Conservation (phyloP, 2,797 vertebrate genomes). For the Cirrhinus molitorella region DNA sequence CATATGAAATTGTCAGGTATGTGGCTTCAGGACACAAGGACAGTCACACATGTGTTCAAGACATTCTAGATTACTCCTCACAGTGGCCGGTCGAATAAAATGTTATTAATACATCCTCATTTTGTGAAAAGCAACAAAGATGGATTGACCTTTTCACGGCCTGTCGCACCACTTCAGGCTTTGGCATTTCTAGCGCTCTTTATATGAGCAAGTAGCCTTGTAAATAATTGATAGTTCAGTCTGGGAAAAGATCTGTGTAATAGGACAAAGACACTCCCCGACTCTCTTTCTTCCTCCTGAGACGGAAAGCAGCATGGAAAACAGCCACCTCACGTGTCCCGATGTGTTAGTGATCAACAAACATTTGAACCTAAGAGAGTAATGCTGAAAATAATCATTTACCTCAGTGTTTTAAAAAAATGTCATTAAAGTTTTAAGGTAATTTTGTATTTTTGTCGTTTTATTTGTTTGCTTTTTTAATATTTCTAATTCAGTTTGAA, state of each 20-base stretch:
- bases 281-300: conserved; percentile 20
- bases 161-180: conserved; percentile 69
- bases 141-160: conserved; percentile 77
- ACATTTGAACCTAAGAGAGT: conserved; percentile 7
- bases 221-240: conserved; percentile 81
- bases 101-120: conserved; percentile 48
- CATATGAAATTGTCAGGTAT: conserved; percentile 43
- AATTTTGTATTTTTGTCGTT: not conserved
- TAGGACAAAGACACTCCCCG: conserved; percentile 51
- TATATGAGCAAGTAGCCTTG: conserved; percentile 63
- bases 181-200: conserved; percentile 77
- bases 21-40: conserved; percentile 19
- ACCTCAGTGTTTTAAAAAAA: not conserved
- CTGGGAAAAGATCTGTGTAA: conserved; percentile 51
- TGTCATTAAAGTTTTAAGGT: not conserved
- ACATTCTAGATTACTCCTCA: conserved; percentile 46
- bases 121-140: conserved; percentile 51
- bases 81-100: conserved; percentile 19
- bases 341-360: conserved; percentile 8
- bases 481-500: not conserved
- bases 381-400: not conserved
- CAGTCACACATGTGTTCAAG: conserved; percentile 38
- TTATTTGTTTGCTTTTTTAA: not conserved
- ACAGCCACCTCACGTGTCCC: not conserved
- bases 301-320: not conserved